Evolutionary conservation across 2,888 invertebrate genomes (phyloP).

Genomic region (Cetonia aurata): DNA sequence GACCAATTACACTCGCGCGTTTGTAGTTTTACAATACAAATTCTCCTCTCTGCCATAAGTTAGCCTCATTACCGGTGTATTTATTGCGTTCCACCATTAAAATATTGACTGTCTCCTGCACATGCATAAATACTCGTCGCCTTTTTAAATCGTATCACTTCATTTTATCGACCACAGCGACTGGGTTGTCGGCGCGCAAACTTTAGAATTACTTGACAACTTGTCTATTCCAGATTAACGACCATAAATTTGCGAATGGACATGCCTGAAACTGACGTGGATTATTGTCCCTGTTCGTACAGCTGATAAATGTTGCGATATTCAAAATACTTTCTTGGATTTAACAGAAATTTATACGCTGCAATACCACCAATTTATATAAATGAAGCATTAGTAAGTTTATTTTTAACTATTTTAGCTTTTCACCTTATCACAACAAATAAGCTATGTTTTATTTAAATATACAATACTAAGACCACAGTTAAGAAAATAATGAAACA

Average conservation of each 20-base stretch:
- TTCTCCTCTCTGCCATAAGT: slow-evolving; percentile 59
- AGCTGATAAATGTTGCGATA: slow-evolving; percentile 10
- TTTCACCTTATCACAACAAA: too few species aligned
- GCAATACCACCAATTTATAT: too few species aligned
- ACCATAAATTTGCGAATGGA: slow-evolving; percentile 47
- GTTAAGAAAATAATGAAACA: too few species aligned
- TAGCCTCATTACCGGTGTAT: slow-evolving; percentile 61
- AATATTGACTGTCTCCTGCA: slow-evolving; percentile 51
- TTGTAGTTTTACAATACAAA: slow-evolving; percentile 58
- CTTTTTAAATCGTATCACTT: slow-evolving; percentile 49
- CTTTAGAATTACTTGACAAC: slow-evolving; percentile 49
- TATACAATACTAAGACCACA: too few species aligned
- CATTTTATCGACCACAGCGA: slow-evolving; percentile 38
- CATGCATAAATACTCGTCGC: slow-evolving; percentile 49
- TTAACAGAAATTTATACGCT: too few species aligned
- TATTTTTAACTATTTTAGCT: too few species aligned
- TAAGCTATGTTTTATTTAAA: too few species aligned
- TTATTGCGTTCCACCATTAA: slow-evolving; percentile 59
- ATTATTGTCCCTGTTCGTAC: slow-evolving; percentile 40
- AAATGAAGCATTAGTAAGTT: too few species aligned
- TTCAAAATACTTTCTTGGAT: too few species aligned
- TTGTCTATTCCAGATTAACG: slow-evolving; percentile 48
- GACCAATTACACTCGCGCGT: slow-evolving; percentile 54
- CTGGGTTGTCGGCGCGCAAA: slow-evolving; percentile 33
- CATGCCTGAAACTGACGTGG: slow-evolving; percentile 42